A percentile compares a stretch with the other conserved stretches of the same genome.
Conservation (phyloP, 1,140 invertebrate genomes). For the Ips typographus region DNA sequence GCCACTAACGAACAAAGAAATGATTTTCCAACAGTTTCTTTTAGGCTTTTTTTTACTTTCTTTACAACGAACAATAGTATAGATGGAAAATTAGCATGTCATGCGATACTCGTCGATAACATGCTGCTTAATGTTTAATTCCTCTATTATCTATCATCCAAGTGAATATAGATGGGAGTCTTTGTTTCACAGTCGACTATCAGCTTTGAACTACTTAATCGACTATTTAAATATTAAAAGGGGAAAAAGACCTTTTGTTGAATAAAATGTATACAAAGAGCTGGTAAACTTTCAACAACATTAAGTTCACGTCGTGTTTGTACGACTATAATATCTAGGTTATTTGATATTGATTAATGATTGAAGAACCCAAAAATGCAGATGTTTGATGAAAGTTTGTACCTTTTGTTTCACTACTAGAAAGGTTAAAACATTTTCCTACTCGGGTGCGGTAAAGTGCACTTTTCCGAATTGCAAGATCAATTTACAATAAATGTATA, state of each 20-base stretch:
- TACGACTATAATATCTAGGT: too few species aligned
- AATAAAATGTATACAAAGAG: too few species aligned
- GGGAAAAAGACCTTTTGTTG: not conserved
- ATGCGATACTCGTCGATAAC: not conserved
- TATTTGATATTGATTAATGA: too few species aligned
- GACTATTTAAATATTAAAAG: constrained; percentile 6
- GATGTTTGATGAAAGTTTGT: too few species aligned
- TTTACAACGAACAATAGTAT: not conserved
- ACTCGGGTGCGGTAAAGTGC: too few species aligned
- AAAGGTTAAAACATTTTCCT: too few species aligned
- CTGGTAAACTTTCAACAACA: too few species aligned
- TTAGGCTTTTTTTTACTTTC: not conserved
- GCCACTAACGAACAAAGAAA: not conserved
- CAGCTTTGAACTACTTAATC: constrained; percentile 8
- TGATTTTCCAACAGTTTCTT: not conserved
- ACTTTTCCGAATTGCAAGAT: too few species aligned
- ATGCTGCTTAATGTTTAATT: constrained; percentile 1
- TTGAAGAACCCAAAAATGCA: too few species aligned
- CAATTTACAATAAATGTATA: too few species aligned
- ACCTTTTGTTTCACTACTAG: too few species aligned
- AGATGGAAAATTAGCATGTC: not conserved
- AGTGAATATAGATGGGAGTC: constrained; percentile 1
- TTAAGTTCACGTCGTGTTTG: too few species aligned
- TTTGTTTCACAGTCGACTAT: constrained; percentile 3
- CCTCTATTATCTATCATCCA: not conserved